Evolutionary conservation across 35 echinoderm and acorn worm species (phyloP).

Genomic region (Holothuria glaberrima): DNA sequence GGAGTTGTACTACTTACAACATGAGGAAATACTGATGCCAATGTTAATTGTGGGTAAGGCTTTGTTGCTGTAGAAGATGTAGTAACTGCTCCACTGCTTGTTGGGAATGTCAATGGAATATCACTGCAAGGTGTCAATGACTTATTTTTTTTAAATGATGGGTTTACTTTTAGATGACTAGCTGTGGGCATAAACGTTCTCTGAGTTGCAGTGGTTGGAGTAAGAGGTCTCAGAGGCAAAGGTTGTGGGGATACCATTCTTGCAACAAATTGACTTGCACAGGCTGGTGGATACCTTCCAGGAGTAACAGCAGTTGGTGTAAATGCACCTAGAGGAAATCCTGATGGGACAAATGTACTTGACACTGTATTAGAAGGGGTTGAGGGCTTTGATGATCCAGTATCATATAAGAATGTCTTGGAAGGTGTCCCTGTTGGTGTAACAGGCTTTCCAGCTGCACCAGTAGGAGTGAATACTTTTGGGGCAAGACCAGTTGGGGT

Average conservation of each 20-base stretch:
- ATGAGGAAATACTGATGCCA: not conserved
- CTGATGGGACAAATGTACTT: conserved; percentile 8
- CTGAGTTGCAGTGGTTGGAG: conserved; percentile 1
- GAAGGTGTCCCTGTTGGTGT: conserved; percentile 23
- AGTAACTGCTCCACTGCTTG: not conserved
- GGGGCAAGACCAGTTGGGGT: conserved; percentile 17
- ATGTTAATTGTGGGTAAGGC: not conserved
- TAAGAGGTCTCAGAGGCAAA: not conserved
- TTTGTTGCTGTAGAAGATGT: not conserved
- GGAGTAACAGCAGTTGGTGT: conserved; percentile 10
- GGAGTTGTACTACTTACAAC: not conserved
- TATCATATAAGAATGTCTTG: not conserved
- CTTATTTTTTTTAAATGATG: not conserved
- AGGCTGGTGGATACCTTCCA: conserved; percentile 28
- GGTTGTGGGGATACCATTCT: conserved; percentile 12
- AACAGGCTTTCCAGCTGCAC: conserved; percentile 7
- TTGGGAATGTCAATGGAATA: conserved; percentile 23
- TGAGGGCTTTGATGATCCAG: not conserved
- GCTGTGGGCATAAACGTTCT: not conserved
- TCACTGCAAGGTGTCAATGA: not conserved
- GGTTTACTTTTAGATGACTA: not conserved
- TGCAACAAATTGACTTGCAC: not conserved
- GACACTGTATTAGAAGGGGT: conserved; percentile 2
- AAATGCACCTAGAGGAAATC: not conserved
- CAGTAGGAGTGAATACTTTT: conserved; percentile 22